phyloP scores from a whole-genome alignment of 2,797 vertebrate genomes.

The Xiphorhynchus erythropygius region DNA sequence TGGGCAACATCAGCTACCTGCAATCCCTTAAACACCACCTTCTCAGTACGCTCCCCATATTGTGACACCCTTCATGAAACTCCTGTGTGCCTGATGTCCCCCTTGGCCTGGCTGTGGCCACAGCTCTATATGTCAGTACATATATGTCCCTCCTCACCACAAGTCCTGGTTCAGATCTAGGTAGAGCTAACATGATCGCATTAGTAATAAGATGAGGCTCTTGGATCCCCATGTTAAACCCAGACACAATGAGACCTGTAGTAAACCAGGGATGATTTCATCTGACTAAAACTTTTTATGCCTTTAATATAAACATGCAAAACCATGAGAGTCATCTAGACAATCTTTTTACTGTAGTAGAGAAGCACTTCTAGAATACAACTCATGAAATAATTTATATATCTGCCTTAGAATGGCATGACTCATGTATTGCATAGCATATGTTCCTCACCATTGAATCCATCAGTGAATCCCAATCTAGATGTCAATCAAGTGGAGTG shows the following conservation, averaged over 20 bases:
- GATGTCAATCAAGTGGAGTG: background rate
- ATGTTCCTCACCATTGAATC: background rate
- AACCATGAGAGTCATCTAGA: background rate
- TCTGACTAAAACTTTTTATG: background rate
- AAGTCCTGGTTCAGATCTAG: background rate
- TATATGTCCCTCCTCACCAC: background rate
- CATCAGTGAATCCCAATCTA: background rate
- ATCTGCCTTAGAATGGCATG: background rate
- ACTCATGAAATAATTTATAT: background rate
- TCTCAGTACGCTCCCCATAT: background rate
- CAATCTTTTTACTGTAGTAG: background rate
- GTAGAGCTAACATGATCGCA: fast-evolving
- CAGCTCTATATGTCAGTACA: background rate
- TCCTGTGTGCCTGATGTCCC: background rate
- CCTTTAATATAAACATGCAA: background rate
- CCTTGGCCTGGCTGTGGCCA: background rate
- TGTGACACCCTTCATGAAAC: background rate
- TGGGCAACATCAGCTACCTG: background rate
- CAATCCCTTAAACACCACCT: background rate
- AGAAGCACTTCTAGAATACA: background rate
- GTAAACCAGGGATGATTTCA: background rate
- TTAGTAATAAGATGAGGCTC: background rate
- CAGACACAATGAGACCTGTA: background rate
- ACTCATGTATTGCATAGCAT: background rate
- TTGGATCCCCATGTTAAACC: background rate